A percentile compares a stretch with the other conserved stretches of the same genome.
phyloP scores from a whole-genome alignment of 2,797 vertebrate genomes.

The Periophthalmus magnuspinnatus region DNA sequence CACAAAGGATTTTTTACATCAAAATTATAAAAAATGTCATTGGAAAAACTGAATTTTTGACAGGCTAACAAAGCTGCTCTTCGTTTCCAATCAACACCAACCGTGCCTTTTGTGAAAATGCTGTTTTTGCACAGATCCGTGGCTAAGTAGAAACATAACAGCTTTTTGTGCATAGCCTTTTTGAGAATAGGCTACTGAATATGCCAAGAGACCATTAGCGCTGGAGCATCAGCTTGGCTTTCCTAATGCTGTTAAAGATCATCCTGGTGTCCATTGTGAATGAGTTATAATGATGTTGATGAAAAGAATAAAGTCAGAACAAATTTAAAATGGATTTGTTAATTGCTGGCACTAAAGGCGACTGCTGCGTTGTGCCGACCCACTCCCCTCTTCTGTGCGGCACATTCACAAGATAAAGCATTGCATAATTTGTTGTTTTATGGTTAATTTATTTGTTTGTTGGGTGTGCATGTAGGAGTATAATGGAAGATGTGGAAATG shows the following conservation, averaged over 20 bases:
- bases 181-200: conserved; percentile 36
- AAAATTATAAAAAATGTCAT: background rate
- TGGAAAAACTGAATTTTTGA: conserved; percentile 1
- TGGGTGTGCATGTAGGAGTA: conserved; percentile 14
- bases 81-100: conserved; percentile 5
- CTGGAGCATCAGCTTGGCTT: conserved; percentile 53
- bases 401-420: conserved; percentile 44
- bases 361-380: conserved; percentile 18
- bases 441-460: conserved; percentile 19
- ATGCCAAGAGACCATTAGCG: conserved; percentile 51
- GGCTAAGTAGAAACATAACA: conserved; percentile 24
- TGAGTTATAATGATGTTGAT: conserved; percentile 60
- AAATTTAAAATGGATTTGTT: conserved; percentile 51
- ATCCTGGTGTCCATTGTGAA: conserved; percentile 61
- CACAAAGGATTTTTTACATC: background rate
- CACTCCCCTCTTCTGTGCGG: conserved; percentile 33
- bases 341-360: conserved; percentile 50
- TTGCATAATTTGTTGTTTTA: conserved; percentile 30
- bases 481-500: conserved; percentile 10
- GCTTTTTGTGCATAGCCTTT: conserved; percentile 31
- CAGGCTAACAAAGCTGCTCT: conserved; percentile 2
- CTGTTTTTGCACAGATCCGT: conserved; percentile 16
- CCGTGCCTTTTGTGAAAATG: conserved; percentile 14
- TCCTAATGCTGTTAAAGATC: conserved; percentile 64
- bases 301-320: conserved; percentile 56